Base-by-base conservation (phyloP, 2,113 vertebrate species). In the Clarias gariepinus region DNA sequence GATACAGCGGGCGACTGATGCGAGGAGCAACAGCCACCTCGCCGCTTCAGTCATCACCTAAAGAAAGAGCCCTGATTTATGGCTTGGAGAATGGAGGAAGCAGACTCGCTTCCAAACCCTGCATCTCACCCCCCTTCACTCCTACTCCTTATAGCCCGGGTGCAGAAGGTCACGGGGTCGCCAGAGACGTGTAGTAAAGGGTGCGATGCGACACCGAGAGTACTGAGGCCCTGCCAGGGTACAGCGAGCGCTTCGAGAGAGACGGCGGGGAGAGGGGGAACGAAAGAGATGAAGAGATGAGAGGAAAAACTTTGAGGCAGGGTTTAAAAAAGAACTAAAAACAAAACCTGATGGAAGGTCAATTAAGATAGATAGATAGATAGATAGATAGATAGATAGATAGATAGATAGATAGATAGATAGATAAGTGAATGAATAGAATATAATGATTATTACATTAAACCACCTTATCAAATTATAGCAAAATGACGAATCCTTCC, bases 1-100 rank as follows among this genome's bases (percentile, higher is more conserved):
- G 89, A 85, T 77, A 68, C 87, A 73, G 79, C 57, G 60, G 58
- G 55, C 81, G 55, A 84, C 55, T 36, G 86, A 66, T 71, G 58
- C 52, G 68, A 41, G 57, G 30, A 64, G 66, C 69, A 79, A 87
- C 82, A 74, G 76, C 64, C 60, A 81, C 15, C 74, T 76, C 81
- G 23, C 61, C 28, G 11, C 79, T 58, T 88, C 81, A 69, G 47
- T 83, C 52, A 76, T 81, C 81, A 33, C 53, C 83, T 60, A 83
- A 33, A 33, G 68, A 55, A 81, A 19, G 41, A 41, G 74, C 52
- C 23, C 55, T 73, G 83, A 87, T 83, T 87, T 53, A 83, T 79
- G 41, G 64, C 57, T 3, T 52, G 61, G n/a, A 18, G n/a, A n/a
- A n/a, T n/a, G n/a, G n/a, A n/a, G n/a, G 33, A 81, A 28, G n/a